Evolutionary conservation across 2,888 invertebrate species (phyloP).

Genomic region (Abrostola tripartita): DNA sequence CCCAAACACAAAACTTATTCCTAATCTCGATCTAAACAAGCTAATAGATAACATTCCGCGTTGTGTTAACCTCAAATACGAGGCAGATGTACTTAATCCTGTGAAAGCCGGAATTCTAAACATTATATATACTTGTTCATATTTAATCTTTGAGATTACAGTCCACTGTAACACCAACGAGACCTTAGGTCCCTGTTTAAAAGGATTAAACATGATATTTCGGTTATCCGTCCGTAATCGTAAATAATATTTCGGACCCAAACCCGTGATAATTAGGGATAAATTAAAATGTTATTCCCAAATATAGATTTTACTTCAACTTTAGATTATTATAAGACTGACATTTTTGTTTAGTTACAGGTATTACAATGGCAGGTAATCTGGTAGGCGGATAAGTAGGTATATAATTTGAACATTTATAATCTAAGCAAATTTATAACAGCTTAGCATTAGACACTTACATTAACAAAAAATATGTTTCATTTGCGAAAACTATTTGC

Average conservation of each 20-base stretch:
- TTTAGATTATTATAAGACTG: no score
- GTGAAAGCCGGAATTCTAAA: conserved; percentile 32
- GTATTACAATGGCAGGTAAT: no score
- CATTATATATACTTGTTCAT: conserved; percentile 49
- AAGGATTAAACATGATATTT: conserved; percentile 51
- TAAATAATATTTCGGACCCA: conserved; percentile 18
- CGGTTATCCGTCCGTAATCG: conserved; percentile 18
- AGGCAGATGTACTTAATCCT: conserved; percentile 34
- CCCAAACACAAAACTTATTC: conserved; percentile 20
- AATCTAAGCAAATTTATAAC: no score
- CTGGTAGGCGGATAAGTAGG: no score
- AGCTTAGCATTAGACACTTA: no score
- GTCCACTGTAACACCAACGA: conserved; percentile 10
- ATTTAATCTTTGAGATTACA: conserved; percentile 42
- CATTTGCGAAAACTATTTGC: neutral
- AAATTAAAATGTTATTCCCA: no score
- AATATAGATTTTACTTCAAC: no score
- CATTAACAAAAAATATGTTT: neutral
- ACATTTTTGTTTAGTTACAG: no score
- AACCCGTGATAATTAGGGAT: neutral
- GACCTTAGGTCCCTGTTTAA: conserved; percentile 34
- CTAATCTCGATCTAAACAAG: conserved; percentile 21
- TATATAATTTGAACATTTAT: no score
- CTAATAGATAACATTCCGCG: conserved; percentile 38
- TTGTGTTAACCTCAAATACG: conserved; percentile 32